Base-by-base conservation (phyloP, 1,140 invertebrate species). In the Drosophila parabipectinata region DNA sequence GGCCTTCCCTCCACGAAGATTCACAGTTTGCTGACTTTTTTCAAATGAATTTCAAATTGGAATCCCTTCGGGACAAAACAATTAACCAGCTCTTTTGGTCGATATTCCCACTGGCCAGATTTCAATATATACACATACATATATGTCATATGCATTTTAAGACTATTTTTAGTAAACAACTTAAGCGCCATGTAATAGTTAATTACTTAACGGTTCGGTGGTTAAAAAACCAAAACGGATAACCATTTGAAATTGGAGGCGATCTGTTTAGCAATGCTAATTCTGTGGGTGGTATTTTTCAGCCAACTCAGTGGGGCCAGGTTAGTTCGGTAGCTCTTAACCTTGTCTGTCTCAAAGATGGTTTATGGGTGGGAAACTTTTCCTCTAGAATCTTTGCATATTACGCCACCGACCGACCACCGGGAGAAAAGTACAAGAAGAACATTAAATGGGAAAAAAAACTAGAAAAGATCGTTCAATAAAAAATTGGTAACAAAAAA, bases 401-500 rank as follows among this genome's bases (percentile, higher is more conserved):
- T 67, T 67, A 66, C 34, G 24, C 18, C 51, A 32, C n/a, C 14
- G 14, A 24, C 2, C 59, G 63, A 51, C 63, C 47, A 67, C 60
- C 60, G 63, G 63, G 60, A 47, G 15, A 67, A 67, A 44, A 52
- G 59, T 52, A 44, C 26, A 64, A 24, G 57, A 14, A 4, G 24
- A 26, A 44, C 21, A 34, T 39, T 26, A 63, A 60, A 63, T 41
- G 39, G 10, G 0, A 10, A 34, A 34, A 34, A 34, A 34, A 21
- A 21, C 21, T 21, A 21, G 34, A 10, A 37, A 37, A 18, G 41
- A 67, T 34, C 45, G 63, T 64, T 67, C 63, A 64, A 67, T 67
- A 64, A 67, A 67, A 67, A 67, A 67, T 67, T 67, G 63, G 63
- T 24, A 64, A 67, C 15, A 64, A 67, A 67, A 64, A 67, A 67